Percentiles rank a stretch among this genome's conserved stretches.
Evolutionary conservation across 2,888 invertebrate species (phyloP).

Genomic region (Tholera decimalis): DNA sequence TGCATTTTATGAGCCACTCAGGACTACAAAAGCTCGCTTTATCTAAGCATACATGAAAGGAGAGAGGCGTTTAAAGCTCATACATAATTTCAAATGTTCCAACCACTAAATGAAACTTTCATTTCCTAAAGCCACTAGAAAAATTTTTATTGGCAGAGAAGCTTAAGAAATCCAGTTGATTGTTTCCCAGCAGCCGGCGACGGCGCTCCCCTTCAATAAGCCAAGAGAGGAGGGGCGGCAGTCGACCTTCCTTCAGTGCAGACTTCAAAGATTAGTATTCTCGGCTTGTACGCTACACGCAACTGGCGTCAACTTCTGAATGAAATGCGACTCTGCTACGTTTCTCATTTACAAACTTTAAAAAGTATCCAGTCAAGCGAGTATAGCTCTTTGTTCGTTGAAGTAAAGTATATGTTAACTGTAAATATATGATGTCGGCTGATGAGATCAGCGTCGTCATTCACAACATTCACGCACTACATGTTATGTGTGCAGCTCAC

Average conservation of each 20-base stretch:
- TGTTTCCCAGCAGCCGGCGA: constrained; percentile 44
- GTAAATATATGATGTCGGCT: constrained; percentile 51
- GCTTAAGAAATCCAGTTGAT: constrained; percentile 44
- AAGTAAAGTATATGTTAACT: constrained; percentile 47
- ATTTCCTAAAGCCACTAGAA: constrained; percentile 8
- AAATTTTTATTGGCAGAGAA: constrained; percentile 17
- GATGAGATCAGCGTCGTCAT: constrained; percentile 78
- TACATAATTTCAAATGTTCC: not conserved
- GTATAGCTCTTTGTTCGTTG: constrained; percentile 58
- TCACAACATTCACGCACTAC: constrained; percentile 85
- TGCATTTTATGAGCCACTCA: not conserved
- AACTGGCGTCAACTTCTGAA: constrained; percentile 75
- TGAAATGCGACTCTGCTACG: constrained; percentile 73
- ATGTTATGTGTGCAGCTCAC: constrained; percentile 80
- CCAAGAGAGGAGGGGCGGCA: constrained; percentile 14
- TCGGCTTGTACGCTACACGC: constrained; percentile 61
- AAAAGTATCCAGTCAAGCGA: constrained; percentile 52
- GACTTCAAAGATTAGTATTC: constrained; percentile 70
- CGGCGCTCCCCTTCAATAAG: constrained; percentile 52
- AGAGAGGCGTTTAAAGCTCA: constrained; percentile 6
- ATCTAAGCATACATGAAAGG: not conserved
- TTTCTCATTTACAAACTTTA: constrained; percentile 67
- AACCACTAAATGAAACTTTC: constrained; percentile 23
- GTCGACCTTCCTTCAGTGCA: constrained; percentile 28
- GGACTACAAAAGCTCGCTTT: not conserved